These are phyloP conservation scores for Rotaria sp. DNA, from an alignment of 2,888 invertebrate species.

Conservation along the genomic window DNA sequence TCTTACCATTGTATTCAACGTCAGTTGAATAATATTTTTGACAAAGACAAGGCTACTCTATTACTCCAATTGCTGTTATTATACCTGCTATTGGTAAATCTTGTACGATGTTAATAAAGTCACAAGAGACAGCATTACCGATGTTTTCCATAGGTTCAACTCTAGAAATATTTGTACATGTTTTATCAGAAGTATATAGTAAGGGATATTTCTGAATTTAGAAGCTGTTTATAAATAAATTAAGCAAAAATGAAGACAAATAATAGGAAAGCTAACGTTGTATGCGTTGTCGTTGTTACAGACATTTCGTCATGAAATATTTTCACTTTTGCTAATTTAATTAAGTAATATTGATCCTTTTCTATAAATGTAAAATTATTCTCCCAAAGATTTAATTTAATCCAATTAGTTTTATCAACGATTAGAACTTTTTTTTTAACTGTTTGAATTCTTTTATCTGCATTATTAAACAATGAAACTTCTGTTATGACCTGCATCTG, in stretches of 20 bases:
- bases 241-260: too few species aligned
- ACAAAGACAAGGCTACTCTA: not conserved
- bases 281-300: not conserved
- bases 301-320: not conserved
- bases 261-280: too few species aligned
- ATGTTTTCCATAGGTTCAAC: not conserved
- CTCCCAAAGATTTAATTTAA: not conserved
- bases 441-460: not conserved
- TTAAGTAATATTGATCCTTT: not conserved
- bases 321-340: not conserved
- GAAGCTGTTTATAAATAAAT: too few species aligned
- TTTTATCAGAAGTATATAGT: too few species aligned
- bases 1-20: not conserved
- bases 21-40: not conserved
- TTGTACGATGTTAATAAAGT: not conserved
- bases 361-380: not conserved
- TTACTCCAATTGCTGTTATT: not conserved
- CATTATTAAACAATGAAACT: not conserved
- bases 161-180: not conserved
- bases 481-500: too few species aligned
- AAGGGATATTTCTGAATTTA: too few species aligned
- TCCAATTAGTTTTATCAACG: not conserved
- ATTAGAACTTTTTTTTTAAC: not conserved
- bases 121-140: not conserved
- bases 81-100: not conserved